A percentile compares a stretch with the other conserved stretches of the same genome.
phyloP scores from a whole-genome alignment of 37 sponge, comb jelly and placozoan genomes.

The Hormiphora californensis region DNA sequence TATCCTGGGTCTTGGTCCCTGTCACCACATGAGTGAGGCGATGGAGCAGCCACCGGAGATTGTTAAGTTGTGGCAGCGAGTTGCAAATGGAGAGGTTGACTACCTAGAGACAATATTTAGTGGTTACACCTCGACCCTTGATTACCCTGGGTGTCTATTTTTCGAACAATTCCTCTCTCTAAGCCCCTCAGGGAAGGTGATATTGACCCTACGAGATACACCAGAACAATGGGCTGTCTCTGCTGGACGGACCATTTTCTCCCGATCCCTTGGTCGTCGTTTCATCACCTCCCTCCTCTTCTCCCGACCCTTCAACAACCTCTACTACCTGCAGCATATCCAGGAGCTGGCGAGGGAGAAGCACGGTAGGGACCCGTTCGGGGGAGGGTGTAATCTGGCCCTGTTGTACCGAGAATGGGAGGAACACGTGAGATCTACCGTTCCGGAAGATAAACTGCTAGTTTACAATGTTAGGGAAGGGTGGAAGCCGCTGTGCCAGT shows the following conservation, averaged over 20 bases:
- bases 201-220: not conserved
- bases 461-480: conserved; percentile 13
- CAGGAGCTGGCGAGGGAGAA: not conserved
- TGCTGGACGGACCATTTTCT: not conserved
- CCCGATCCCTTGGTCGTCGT: not conserved
- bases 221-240: not conserved
- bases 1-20: conserved; percentile 4
- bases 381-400: not conserved
- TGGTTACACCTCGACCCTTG: conserved; percentile 6
- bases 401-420: conserved; percentile 5
- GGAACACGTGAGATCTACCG: not conserved
- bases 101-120: not conserved
- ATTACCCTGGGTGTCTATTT: conserved; percentile 6
- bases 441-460: not conserved
- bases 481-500: not conserved
- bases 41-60: not conserved
- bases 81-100: not conserved
- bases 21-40: conserved; percentile 9
- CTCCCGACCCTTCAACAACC: not conserved
- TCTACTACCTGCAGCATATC: not conserved
- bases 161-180: not conserved
- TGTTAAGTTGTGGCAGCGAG: not conserved
- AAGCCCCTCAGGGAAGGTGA: not conserved
- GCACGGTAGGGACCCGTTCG: not conserved
- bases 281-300: not conserved